Evolutionary conservation across 2,113 vertebrate species (phyloP).

Genomic region (Candoia aspera): DNA sequence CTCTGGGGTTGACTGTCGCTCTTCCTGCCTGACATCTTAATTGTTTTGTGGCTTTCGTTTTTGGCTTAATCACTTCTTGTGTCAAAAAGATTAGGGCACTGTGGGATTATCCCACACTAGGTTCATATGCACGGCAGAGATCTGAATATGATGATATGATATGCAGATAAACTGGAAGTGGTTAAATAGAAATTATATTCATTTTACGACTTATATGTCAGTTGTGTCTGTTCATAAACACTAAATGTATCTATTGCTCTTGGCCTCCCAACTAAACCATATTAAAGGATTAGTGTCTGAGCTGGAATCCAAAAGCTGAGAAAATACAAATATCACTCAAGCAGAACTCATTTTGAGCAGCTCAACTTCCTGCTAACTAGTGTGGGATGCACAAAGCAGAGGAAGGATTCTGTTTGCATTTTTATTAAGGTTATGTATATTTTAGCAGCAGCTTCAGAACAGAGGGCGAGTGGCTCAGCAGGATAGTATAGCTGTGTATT

Average conservation of each 20-base stretch:
- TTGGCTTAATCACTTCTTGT: too few relatives aligned
- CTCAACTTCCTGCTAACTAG: background rate
- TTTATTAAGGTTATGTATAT: constrained; percentile 31
- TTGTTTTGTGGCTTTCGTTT: too few relatives aligned
- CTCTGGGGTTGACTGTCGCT: too few relatives aligned
- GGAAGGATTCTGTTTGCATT: constrained; percentile 16
- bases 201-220: background rate
- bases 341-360: background rate
- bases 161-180: background rate
- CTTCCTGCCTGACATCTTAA: too few relatives aligned
- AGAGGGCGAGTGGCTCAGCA: constrained; percentile 31
- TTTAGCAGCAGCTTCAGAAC: constrained; percentile 43
- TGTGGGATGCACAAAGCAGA: constrained; percentile 19
- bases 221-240: background rate
- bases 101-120: too few relatives aligned
- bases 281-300: background rate
- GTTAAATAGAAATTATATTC: background rate
- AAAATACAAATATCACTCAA: background rate
- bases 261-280: background rate
- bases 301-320: background rate
- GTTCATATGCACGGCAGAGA: too few relatives aligned
- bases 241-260: background rate
- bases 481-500: constrained; percentile 36
- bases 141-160: too few relatives aligned
- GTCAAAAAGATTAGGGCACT: too few relatives aligned